These are phyloP conservation scores for Acyrthosiphon pisum DNA, from an alignment of 1,140 invertebrate species.

Conservation along the genomic window DNA sequence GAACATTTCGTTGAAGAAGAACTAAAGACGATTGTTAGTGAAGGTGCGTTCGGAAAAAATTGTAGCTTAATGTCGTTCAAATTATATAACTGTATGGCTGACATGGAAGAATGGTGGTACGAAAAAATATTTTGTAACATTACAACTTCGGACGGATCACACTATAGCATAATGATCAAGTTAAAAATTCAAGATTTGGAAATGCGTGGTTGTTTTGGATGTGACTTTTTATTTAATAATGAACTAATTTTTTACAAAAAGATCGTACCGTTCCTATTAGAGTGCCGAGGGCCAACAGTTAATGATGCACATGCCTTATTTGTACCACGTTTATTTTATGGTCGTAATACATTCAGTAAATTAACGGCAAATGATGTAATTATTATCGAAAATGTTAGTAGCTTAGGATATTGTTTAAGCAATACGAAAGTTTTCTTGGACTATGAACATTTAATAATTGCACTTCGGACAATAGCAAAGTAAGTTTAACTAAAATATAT, in stretches of 20 bases:
- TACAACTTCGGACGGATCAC: background rate
- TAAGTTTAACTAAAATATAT: background rate
- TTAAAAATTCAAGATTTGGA: background rate
- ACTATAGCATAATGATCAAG: constrained; percentile 5
- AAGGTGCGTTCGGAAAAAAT: constrained; percentile 6
- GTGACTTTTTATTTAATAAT: constrained; percentile 35
- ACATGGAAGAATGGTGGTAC: too few species aligned
- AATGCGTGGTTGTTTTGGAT: background rate
- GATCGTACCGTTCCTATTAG: background rate
- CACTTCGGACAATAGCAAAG: constrained; percentile 42
- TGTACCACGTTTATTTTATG: constrained; percentile 29
- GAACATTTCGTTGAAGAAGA: background rate
- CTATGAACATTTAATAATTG: constrained; percentile 26
- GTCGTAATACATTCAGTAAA: background rate
- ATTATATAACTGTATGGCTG: background rate
- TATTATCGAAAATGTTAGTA: constrained; percentile 30
- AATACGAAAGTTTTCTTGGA: constrained; percentile 26
- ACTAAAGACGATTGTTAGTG: background rate
- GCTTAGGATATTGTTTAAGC: background rate
- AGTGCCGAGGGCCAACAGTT: background rate
- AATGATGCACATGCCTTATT: background rate
- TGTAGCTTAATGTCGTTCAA: constrained; percentile 33
- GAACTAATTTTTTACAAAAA: constrained; percentile 50
- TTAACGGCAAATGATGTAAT: constrained; percentile 22
- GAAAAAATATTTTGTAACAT: constrained; percentile 24